A percentile compares a stretch with the other conserved stretches of the same genome.
Conservation (phyloP, 1,140 invertebrate species). For the Trachymyrmex cornetzi region DNA sequence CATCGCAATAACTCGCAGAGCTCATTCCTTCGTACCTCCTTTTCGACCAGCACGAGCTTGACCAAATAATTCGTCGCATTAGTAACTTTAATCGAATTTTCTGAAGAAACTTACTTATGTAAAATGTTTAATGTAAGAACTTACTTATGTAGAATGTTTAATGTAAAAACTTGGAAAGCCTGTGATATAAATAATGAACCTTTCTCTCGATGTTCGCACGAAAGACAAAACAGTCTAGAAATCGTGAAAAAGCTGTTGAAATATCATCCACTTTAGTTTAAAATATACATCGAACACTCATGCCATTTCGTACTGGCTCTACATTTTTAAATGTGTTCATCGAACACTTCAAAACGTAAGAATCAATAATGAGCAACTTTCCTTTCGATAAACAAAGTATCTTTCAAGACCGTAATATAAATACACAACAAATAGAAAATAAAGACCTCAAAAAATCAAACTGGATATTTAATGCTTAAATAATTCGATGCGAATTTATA, state of each 20-base stretch:
- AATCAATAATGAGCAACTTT: not conserved
- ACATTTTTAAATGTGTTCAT: not conserved
- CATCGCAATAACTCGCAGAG: not conserved
- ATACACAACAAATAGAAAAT: too few relatives aligned
- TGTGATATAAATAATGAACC: conserved; percentile 3
- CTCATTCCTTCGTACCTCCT: not conserved
- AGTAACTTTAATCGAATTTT: conserved; percentile 18
- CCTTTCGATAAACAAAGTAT: conserved; percentile 87
- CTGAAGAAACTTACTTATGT: conserved; percentile 2
- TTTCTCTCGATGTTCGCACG: not conserved
- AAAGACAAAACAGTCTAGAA: conserved; percentile 20
- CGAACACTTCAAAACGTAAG: not conserved
- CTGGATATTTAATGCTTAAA: too few relatives aligned
- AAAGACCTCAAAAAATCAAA: too few relatives aligned
- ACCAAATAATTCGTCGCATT: not conserved
- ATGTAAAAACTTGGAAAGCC: not conserved
- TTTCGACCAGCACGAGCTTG: not conserved
- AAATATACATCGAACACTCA: not conserved
- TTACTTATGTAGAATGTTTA: not conserved
- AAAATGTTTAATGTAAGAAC: not conserved
- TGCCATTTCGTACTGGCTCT: not conserved
- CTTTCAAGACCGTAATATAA: conserved; percentile 87
- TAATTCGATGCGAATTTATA: too few relatives aligned
- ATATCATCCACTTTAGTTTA: not conserved
- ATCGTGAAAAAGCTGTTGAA: not conserved